Evolutionary conservation across 1,140 invertebrate genomes (phyloP).

Genomic region (Cyphomyrmex costatus): DNA sequence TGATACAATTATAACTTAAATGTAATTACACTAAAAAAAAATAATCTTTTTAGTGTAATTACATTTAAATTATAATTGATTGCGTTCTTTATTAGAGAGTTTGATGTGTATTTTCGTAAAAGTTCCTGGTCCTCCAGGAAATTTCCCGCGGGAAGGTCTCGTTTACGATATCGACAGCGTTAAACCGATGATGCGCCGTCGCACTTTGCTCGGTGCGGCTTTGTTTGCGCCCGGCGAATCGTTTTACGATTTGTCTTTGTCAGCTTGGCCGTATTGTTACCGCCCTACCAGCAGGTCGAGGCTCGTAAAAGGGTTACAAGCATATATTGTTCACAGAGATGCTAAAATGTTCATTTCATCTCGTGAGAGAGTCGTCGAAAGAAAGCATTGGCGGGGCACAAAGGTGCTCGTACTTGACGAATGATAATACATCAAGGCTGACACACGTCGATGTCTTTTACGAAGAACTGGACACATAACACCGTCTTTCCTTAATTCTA

Average conservation of each 20-base stretch:
- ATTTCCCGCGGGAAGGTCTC: slow-evolving; percentile 20
- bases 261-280: slow-evolving; percentile 11
- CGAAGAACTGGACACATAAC: neutral
- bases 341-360: slow-evolving; percentile 36
- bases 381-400: neutral
- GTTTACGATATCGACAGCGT: slow-evolving; percentile 27
- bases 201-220: slow-evolving; percentile 5
- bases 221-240: slow-evolving; percentile 51
- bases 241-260: slow-evolving; percentile 61
- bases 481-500: neutral
- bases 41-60: no score
- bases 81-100: neutral
- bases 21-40: no score
- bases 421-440: slow-evolving; percentile 7
- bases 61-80: slow-evolving; percentile 19
- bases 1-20: no score
- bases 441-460: slow-evolving; percentile 12
- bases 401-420: slow-evolving; percentile 31
- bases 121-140: slow-evolving; percentile 6
- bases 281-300: slow-evolving; percentile 16
- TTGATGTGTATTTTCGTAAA: neutral
- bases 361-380: neutral
- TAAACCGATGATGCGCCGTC: slow-evolving; percentile 25
- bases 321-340: slow-evolving; percentile 48
- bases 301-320: neutral